These are phyloP conservation scores for Ophioninae sp. DNA, from an alignment of 2,888 invertebrate genomes.

Conservation along the genomic window DNA sequence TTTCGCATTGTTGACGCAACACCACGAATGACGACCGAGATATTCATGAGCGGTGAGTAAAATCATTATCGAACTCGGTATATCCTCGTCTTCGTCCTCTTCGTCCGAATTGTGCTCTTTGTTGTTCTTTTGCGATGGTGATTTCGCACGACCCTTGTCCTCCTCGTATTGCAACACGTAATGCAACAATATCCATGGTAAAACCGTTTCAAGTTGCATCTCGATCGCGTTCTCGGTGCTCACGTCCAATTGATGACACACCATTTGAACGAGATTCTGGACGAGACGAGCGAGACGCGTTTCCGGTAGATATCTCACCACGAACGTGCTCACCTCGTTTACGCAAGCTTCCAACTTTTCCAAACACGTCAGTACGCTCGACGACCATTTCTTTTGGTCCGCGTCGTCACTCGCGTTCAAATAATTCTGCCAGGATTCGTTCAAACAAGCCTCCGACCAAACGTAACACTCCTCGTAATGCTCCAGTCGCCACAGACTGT, in stretches of 20 bases:
- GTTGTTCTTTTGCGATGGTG: conserved; percentile 65
- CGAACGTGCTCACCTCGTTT: conserved; percentile 82
- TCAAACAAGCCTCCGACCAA: conserved; percentile 90
- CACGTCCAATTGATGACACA: conserved; percentile 89
- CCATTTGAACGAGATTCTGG: conserved; percentile 88
- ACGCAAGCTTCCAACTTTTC: conserved; percentile 82
- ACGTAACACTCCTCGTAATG: conserved; percentile 85
- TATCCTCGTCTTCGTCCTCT: conserved; percentile 83
- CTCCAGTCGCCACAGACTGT: conserved; percentile 85
- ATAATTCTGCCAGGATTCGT: conserved; percentile 88
- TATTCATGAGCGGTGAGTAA: conserved; percentile 93
- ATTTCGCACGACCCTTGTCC: conserved; percentile 85
- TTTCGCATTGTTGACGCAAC: conserved; percentile 89
- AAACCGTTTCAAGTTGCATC: conserved; percentile 86
- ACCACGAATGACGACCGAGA: conserved; percentile 90
- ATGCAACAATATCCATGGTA: conserved; percentile 93
- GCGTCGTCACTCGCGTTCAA: conserved; percentile 80
- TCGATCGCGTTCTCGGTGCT: conserved; percentile 84
- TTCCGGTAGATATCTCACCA: conserved; percentile 82
- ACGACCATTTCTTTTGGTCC: conserved; percentile 81
- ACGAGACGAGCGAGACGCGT: conserved; percentile 86
- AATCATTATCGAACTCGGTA: conserved; percentile 89
- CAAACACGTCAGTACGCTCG: conserved; percentile 81
- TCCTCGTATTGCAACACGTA: conserved; percentile 89
- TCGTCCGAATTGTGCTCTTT: conserved; percentile 66